Base-by-base conservation (phyloP, 2,113 vertebrate species). In the Silurus glanis region DNA sequence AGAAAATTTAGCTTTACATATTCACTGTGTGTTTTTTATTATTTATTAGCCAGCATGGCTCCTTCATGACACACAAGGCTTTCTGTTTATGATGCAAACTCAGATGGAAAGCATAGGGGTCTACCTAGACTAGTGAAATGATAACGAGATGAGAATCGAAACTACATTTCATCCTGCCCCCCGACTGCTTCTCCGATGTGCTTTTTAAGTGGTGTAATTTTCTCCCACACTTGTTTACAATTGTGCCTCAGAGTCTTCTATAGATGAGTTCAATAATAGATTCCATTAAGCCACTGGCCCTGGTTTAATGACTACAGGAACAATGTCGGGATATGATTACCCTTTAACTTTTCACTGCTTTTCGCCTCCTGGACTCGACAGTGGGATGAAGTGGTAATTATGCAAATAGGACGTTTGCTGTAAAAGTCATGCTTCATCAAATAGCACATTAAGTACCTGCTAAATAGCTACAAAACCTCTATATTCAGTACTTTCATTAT, bases 161-260 rank as follows among this genome's bases (percentile, higher is more conserved):
- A 56, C n/a, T 45, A 45, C 55, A 10, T 80, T 80, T 80, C 78
- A 80, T 80, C 28, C 56, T 61, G 56, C 56, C 23, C 56, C 23
- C 56, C 14, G 56, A 80, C 78, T 61, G 56, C 56, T 61, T 47
- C 56, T 13, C 28, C 28, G 9, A 37, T 80, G 25, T 79, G 74
- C 74, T 80, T 72, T 69, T 81, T 81, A 59, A 71, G 37, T 81
- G 51, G 64, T 81, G 64, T 86, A 45, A 72, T 80, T 86, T 86
- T 85, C 72, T 67, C 23, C 83, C 74, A 78, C 78, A 81, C 78
- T 86, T 86, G 78, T 86, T 81, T 81, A 81, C 76, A 81, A 72
- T 47, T 86, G 53, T 61, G 78, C 85, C 84, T 85, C 47, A 53
- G 74, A 81, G 78, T 81, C 64, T 81, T 86, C 64, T 81, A 86